A percentile compares a stretch with the other conserved stretches of the same genome.
Conservation (phyloP, 2,113 vertebrate genomes). For the Muntiacus muntjak region DNA sequence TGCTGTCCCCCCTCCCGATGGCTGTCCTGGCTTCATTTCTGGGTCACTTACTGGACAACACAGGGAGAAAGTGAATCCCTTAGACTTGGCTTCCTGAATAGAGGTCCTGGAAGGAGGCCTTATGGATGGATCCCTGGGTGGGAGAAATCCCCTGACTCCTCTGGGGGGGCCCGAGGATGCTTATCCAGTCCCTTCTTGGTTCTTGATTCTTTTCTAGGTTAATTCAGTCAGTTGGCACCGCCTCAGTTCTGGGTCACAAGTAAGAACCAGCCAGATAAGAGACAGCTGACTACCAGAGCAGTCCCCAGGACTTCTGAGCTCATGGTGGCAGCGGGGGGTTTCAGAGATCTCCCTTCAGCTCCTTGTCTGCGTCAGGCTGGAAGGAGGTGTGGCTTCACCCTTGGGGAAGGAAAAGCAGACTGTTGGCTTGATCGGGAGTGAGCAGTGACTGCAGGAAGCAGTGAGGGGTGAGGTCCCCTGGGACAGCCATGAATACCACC, state of each 20-base stretch:
- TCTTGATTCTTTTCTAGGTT: neutral
- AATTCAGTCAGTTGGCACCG: fast-evolving
- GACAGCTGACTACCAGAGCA: neutral
- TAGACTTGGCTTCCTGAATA: fast-evolving
- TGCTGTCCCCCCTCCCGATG: fast-evolving
- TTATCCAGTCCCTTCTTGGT: neutral
- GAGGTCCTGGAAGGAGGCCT: neutral
- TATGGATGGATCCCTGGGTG: fast-evolving
- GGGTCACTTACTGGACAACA: neutral
- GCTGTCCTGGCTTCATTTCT: neutral
- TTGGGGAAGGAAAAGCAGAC: neutral
- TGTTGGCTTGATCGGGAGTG: fast-evolving
- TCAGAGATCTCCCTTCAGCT: neutral
- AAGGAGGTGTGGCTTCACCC: neutral
- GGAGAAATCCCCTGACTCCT: neutral
- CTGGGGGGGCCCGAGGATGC: fast-evolving
- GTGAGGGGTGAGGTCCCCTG: neutral
- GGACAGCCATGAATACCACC: fast-evolving
- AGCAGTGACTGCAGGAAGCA: neutral
- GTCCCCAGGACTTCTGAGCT: fast-evolving
- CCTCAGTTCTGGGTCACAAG: fast-evolving
- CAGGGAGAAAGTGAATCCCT: fast-evolving
- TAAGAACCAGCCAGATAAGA: neutral
- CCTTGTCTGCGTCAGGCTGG: fast-evolving
- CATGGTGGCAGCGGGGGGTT: fast-evolving